Evolutionary conservation across 2,888 invertebrate genomes (phyloP).

Genomic region (Drosophila ezoana): DNA sequence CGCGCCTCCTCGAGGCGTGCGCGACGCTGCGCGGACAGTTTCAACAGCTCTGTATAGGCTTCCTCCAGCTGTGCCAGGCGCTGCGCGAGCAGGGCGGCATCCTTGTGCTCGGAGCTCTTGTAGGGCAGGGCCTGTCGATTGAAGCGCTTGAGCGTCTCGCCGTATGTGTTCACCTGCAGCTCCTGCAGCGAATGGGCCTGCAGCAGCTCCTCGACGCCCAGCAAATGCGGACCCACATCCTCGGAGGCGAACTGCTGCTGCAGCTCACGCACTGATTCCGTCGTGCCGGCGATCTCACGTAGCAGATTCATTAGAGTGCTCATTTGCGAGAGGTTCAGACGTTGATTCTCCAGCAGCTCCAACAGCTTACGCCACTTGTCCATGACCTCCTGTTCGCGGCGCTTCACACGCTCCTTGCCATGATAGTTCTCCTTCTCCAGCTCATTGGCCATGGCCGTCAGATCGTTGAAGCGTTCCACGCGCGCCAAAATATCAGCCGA

Average conservation of each 20-base stretch:
- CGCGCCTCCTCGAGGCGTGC: constrained; percentile 95
- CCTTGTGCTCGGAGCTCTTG: constrained; percentile 87
- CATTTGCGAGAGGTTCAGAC: constrained; percentile 90
- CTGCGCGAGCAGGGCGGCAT: constrained; percentile 88
- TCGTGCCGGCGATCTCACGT: constrained; percentile 95
- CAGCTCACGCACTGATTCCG: constrained; percentile 92
- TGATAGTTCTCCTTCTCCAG: constrained; percentile 96
- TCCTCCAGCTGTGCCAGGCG: constrained; percentile 91
- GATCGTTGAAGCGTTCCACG: constrained; percentile 96
- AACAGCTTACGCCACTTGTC: constrained; percentile 94
- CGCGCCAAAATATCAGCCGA: constrained; percentile 97
- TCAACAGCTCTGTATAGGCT: constrained; percentile 89
- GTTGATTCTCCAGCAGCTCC: constrained; percentile 93
- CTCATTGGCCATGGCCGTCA: constrained; percentile 97
- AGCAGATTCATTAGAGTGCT: constrained; percentile 94
- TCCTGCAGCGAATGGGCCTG: constrained; percentile 97
- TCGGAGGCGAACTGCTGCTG: constrained; percentile 90
- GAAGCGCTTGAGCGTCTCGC: constrained; percentile 93
- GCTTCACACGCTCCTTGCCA: constrained; percentile 91
- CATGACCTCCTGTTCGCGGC: constrained; percentile 89
- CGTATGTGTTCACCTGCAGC: constrained; percentile 94
- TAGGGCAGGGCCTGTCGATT: constrained; percentile 88
- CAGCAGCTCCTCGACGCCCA: constrained; percentile 97
- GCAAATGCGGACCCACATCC: constrained; percentile 96
- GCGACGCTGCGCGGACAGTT: constrained; percentile 87